Evolutionary conservation across 2,113 vertebrate genomes (phyloP).

Genomic region (Microtus ochrogaster): DNA sequence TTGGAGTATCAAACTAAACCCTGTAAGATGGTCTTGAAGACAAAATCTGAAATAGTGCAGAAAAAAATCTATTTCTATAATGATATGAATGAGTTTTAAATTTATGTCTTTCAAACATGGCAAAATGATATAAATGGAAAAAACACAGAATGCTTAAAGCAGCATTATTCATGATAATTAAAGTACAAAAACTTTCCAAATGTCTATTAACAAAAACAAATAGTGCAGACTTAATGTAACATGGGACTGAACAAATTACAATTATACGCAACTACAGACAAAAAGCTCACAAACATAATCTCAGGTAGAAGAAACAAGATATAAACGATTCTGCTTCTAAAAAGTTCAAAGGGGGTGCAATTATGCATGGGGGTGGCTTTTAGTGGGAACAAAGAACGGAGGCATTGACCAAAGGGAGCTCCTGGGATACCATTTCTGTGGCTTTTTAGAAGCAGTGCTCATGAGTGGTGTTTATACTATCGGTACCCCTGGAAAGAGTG

Average conservation of each 20-base stretch:
- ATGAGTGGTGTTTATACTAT: not conserved
- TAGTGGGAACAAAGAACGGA: not conserved
- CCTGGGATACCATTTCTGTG: not conserved
- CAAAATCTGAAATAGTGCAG: conserved; percentile 13
- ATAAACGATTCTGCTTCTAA: not conserved
- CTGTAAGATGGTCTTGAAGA: not conserved
- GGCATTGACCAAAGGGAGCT: not conserved
- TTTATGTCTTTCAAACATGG: not conserved
- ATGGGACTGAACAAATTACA: not conserved
- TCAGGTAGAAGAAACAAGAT: not conserved
- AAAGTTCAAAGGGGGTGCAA: conserved; percentile 27
- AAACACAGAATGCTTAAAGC: conserved; percentile 9
- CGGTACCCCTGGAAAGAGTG: not conserved
- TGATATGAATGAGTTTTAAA: not conserved
- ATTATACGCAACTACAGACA: not conserved
- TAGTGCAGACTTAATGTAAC: not conserved
- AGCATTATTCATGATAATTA: not conserved
- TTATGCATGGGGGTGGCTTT: not conserved
- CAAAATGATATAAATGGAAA: conserved; percentile 2
- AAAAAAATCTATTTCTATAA: conserved; percentile 1
- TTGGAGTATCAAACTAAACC: not conserved
- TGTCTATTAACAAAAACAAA: not conserved
- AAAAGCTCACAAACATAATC: not conserved
- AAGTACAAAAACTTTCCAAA: conserved; percentile 14
- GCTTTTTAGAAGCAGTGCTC: not conserved